Percentiles rank a stretch among this genome's conserved stretches.
phyloP scores from a whole-genome alignment of 2,113 vertebrate genomes.

The Trogon melanurus region DNA sequence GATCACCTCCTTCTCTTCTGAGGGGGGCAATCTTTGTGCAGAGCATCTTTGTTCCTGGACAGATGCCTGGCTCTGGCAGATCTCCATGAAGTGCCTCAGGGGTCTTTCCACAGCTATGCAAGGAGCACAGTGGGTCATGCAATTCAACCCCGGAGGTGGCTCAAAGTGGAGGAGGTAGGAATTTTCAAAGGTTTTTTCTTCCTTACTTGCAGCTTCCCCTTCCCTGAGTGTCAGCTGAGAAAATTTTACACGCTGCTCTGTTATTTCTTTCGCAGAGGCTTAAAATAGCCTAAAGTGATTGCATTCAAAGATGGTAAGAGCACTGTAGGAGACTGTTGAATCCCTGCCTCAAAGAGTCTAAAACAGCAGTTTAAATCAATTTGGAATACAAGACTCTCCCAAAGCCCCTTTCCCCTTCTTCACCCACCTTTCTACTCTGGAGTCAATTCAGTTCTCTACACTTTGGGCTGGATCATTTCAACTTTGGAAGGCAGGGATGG shows the following conservation, averaged over 20 bases:
- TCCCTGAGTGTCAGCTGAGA: neutral
- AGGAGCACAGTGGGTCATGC: neutral
- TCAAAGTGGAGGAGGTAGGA: neutral
- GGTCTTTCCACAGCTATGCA: neutral
- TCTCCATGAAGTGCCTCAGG: neutral
- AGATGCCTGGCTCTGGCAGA: neutral
- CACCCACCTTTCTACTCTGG: neutral
- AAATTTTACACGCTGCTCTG: slow-evolving; percentile 11
- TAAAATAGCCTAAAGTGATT: slow-evolving; percentile 22
- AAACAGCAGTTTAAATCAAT: slow-evolving; percentile 26
- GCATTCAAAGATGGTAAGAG: neutral
- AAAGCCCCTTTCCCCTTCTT: neutral
- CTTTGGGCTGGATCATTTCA: neutral
- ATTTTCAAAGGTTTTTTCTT: slow-evolving; percentile 15
- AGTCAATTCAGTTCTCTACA: neutral
- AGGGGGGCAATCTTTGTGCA: neutral
- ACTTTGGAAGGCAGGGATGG: neutral
- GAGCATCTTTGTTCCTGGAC: neutral
- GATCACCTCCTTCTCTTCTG: neutral
- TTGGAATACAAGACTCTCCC: neutral
- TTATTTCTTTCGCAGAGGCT: neutral
- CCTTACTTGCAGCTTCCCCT: neutral
- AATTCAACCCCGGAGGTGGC: neutral
- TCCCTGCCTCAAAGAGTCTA: neutral
- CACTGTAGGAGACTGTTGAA: neutral